phyloP scores from a whole-genome alignment of 2,888 invertebrate genomes.

The Euphydryas editha region DNA sequence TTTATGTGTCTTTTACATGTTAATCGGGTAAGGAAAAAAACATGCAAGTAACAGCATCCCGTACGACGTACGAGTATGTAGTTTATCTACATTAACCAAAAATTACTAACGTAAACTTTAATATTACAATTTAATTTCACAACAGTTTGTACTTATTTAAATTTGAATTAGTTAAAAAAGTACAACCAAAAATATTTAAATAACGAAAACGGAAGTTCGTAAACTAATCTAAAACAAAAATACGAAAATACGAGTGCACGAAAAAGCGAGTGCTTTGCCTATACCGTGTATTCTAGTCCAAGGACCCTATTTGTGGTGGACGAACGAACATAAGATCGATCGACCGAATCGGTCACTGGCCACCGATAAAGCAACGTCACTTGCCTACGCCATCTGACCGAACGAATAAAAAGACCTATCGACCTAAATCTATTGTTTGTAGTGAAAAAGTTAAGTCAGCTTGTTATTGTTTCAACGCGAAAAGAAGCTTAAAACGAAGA shows the following conservation, averaged over 20 bases:
- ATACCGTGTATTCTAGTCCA: slow-evolving; percentile 46
- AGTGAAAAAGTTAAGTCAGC: slow-evolving; percentile 36
- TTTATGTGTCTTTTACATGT: background rate
- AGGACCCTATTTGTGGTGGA: slow-evolving; percentile 49
- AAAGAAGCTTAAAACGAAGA: slow-evolving; percentile 34
- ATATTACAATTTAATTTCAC: no score
- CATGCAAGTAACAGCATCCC: background rate
- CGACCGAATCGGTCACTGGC: slow-evolving; percentile 45
- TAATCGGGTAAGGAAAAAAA: background rate
- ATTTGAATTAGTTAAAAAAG: background rate
- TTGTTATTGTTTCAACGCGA: slow-evolving; percentile 35
- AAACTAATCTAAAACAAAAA: slow-evolving; percentile 34
- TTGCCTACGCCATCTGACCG: slow-evolving; percentile 44
- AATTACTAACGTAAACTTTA: no score
- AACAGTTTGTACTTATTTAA: no score
- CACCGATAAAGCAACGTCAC: slow-evolving; percentile 43
- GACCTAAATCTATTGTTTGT: slow-evolving; percentile 40
- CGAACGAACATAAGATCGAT: slow-evolving; percentile 47
- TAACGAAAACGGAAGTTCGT: slow-evolving; percentile 28
- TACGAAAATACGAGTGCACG: slow-evolving; percentile 40
- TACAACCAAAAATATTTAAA: slow-evolving; percentile 5
- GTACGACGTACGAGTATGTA: background rate
- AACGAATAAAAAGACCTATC: slow-evolving; percentile 41
- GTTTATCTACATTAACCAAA: no score
- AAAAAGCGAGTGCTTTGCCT: slow-evolving; percentile 44